Conservation (phyloP, 2,797 vertebrate species). For the Buphagus erythrorhynchus region DNA sequence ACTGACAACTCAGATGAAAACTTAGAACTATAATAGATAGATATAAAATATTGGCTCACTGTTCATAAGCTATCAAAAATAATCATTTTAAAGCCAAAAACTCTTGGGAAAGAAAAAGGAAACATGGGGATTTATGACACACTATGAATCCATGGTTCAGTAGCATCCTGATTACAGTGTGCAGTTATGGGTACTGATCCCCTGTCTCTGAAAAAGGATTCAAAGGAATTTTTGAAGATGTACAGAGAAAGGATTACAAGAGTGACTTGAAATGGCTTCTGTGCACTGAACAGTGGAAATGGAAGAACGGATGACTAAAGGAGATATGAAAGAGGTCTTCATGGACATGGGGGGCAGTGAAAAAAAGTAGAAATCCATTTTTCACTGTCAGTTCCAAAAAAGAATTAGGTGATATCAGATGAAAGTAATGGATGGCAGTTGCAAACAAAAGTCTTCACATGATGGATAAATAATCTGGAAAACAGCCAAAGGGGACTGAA, state of each 20-base stretch:
- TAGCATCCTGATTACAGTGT: background rate
- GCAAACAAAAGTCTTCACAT: background rate
- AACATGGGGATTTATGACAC: background rate
- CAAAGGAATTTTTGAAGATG: background rate
- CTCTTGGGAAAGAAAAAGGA: background rate
- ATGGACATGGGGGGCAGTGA: background rate
- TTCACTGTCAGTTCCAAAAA: background rate
- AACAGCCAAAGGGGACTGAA: background rate
- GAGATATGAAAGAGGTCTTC: background rate
- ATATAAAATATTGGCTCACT: background rate
- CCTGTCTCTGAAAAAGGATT: background rate
- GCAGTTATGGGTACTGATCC: background rate
- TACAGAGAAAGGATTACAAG: background rate
- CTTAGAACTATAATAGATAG: background rate
- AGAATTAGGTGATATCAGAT: background rate
- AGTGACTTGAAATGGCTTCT: background rate
- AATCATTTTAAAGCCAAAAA: background rate
- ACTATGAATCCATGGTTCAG: background rate
- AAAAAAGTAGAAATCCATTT: background rate
- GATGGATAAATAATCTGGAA: background rate
- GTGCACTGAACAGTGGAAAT: constrained; percentile 20
- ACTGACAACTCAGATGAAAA: background rate
- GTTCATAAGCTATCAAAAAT: background rate
- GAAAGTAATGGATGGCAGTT: background rate
- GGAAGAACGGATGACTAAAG: background rate